Evolutionary conservation across 2,888 invertebrate genomes (phyloP).

Genomic region (Agriotes lineatus): DNA sequence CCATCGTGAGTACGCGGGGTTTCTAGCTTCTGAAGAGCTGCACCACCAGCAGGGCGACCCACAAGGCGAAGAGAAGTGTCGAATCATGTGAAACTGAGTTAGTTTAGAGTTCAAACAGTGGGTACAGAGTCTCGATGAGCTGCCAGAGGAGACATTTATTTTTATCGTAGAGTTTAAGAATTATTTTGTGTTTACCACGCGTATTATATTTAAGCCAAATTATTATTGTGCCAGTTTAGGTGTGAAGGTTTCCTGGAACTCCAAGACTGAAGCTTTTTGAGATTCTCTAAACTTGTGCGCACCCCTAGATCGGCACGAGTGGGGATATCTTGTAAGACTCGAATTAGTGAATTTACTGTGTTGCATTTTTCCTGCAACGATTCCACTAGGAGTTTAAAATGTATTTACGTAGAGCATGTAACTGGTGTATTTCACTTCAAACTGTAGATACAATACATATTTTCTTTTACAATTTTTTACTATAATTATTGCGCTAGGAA

Average conservation of each 20-base stretch:
- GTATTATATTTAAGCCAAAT: slow-evolving; percentile 20
- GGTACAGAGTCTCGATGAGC: no score
- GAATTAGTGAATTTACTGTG: background rate
- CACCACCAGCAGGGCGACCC: slow-evolving; percentile 69
- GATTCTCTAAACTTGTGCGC: background rate
- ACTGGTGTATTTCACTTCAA: background rate
- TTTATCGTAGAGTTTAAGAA: slow-evolving; percentile 4
- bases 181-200: background rate
- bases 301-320: background rate
- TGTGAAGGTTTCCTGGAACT: slow-evolving; percentile 6
- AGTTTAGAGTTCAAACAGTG: no score
- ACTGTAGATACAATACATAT: background rate
- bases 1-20: slow-evolving; percentile 67
- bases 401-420: background rate
- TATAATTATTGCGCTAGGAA: background rate
- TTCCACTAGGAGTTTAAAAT: slow-evolving; percentile 23
- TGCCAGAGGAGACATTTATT: background rate
- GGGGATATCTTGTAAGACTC: background rate
- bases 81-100: slow-evolving; percentile 67
- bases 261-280: slow-evolving; percentile 1
- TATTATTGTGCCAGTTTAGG: background rate
- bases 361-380: slow-evolving; percentile 27
- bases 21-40: slow-evolving; percentile 66
- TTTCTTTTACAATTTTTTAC: slow-evolving; percentile 4
- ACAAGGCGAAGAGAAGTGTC: slow-evolving; percentile 71